Evolutionary conservation across 2,888 invertebrate genomes (phyloP), one percentile per base, ranked within the genome.

Genomic region (Aplocera efformata): DNA sequence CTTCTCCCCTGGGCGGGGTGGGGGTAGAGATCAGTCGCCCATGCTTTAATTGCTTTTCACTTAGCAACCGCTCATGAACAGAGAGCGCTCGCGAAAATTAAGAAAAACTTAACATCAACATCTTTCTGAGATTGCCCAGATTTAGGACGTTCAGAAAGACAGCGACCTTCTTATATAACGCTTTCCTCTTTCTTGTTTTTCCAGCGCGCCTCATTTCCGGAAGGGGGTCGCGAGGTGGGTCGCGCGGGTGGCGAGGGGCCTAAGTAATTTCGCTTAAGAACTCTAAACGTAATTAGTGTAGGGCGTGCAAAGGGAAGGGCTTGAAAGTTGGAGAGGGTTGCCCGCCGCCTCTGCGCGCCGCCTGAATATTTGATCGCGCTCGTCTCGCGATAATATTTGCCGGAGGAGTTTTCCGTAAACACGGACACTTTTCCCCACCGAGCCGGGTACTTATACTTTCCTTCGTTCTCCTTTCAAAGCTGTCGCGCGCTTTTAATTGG

Each of bases 271-370:
- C 89, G 89, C 89, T 90, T 90, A 90, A 90, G 90, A 90, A 90
- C 90, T 89, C 90, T 90, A 90, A 91, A 91, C 90, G 90, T 91
- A 91, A 91, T 91, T 91, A 91, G 90, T 90, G 90, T 85, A 85
- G 89, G 90, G 90, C 89, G 88, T 86, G 89, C 88, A 84, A 85
- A 88, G 88, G 89, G 89, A 88, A 89, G 89, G 89, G 89, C 89
- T 89, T 89, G 89, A 89, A 88, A 89, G 72, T 86, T 84, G 79
- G 90, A 90, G 90, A 90, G 90, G 90, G 90, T 90, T 90, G 82
- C 72, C 69, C 66, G 73, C 73, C 67, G 67, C 75, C 67, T 64
- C 73, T 66, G 77, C 79, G 76, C 81, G 79, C 79, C 75, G 78
- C 60, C 77, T 84, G 85, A 84, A 85, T 85, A 88, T 86, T 85